Base-by-base conservation (phyloP, 2,797 vertebrate genomes). In the Luscinia megarhynchos region DNA sequence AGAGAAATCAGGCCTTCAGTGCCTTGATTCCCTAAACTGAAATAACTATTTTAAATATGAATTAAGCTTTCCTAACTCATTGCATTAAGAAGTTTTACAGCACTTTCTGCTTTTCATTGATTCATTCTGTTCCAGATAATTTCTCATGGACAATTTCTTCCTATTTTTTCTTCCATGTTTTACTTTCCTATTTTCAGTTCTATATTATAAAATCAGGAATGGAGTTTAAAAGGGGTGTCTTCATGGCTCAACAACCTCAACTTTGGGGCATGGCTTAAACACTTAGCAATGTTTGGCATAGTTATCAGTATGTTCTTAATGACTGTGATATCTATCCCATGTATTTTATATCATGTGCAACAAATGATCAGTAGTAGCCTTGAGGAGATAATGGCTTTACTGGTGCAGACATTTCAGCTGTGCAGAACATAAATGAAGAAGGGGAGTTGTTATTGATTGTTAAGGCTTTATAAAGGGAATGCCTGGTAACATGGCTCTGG, bases 391-490 rank as follows among this genome's bases (percentile, higher is more conserved):
- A 43, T 23, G 9, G 9, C 15, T 45, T 43, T 30, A 30, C 12
- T 2, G 1, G 6, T 0, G 2, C 26, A 43, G 32, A 53, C 6
- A 36, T 29, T 43, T 43, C 14, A 34, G 32, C 15, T 23, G 48
- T 53, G 20, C 38, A 77, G 30, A 2, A 7, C 12, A 19, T 36
- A 19, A 53, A 54, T 3, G 11, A 54, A 53, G 19, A 53, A 41
- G 6, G 12, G 12, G 12, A 64, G 41, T n/a, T 41, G 50, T 26
- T n/a, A 11, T 30, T 1, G 2, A 54, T 18, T 26, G 5, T 12
- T 26, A 26, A 70, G 12, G 12, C 16, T 70, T 15, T 26, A 70
- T 41, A 41, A 26, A 70, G 38, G 38, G 10, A 41, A 41, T 38
- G 38, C 7, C 16, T 30, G 7, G 22, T 41, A 54, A 15, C 12